Evolutionary conservation across 2,113 vertebrate genomes (phyloP).

Genomic region (Pollimyrus isidori): DNA sequence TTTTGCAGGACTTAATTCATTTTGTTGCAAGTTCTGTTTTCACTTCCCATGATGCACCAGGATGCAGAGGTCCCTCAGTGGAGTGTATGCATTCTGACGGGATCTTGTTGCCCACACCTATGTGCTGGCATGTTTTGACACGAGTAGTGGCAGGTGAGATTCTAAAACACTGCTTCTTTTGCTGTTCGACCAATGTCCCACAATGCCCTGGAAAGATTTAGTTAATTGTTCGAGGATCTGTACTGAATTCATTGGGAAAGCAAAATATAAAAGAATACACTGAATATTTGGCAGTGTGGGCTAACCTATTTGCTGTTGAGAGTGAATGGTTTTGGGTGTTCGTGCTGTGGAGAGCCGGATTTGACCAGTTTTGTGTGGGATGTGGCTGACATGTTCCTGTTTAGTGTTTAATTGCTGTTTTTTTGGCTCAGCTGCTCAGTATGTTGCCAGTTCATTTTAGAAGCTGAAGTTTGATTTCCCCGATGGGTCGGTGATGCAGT

Average conservation of each 20-base stretch:
- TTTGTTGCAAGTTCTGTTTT: neutral
- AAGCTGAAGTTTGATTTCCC: neutral
- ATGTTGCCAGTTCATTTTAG: neutral
- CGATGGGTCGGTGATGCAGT: neutral
- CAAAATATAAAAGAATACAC: neutral
- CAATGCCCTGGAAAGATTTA: neutral
- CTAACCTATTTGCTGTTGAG: neutral
- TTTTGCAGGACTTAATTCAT: neutral
- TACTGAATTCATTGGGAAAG: neutral
- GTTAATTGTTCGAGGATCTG: neutral
- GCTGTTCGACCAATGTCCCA: too few relatives aligned
- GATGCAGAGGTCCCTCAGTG: neutral
- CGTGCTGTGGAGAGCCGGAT: neutral
- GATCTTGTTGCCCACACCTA: neutral
- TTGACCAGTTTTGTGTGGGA: slow-evolving; percentile 18
- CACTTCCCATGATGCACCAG: neutral
- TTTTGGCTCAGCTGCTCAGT: neutral
- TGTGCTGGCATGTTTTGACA: neutral
- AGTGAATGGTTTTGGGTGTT: neutral
- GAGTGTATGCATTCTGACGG: neutral
- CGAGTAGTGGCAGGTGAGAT: neutral
- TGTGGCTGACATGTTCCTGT: neutral
- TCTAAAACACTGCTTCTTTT: neutral
- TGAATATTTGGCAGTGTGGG: neutral
- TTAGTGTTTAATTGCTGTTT: slow-evolving; percentile 13